Base-by-base conservation (phyloP, 2,888 invertebrate genomes). In the Diplolepis rosae region DNA sequence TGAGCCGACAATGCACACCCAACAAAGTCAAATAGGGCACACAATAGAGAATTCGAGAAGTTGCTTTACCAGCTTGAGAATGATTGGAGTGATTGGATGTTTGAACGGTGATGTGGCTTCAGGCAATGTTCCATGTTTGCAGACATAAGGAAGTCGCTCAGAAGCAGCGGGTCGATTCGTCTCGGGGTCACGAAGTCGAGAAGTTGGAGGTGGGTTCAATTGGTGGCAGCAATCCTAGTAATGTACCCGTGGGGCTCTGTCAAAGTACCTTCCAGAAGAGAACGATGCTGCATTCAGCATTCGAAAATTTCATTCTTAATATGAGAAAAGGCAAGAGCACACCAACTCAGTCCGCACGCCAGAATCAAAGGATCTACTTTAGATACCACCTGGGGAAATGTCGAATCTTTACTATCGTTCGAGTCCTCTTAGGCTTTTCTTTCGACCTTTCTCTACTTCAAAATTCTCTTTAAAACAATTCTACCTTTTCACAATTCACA, bases 171-270 rank as follows among this genome's bases (percentile, higher is more conserved):
- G 65, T 65, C 27, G 73, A 61, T 28, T 71, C 72, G 69, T 66
- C 61, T 75, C 50, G 39, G 22, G 61, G 61, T 61, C 24, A 35
- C 65, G 66, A 69, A 71, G 70, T 68, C 51, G 68, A 65, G 66
- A 65, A 56, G 51, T 54, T 61, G 35, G 39, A 68, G 66, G 70
- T 56, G 76, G 69, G 74, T 77, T 70, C 75, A 70, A 72, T 66
- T 69, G 74, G 70, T 50, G 70, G 68, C 68, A 50, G 65, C 85
- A 85, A 88, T 88, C 83, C 84, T 84, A 76, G 84, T 88, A 88
- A 88, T 87, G 87, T 87, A 88, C 87, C 88, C 87, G 83, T 84
- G 88, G 87, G 87, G 85, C 83, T 84, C 75, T 78, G 83, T 87
- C 87, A 87, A 87, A 88, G 86, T 83, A 81, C 85, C 80, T 82